A percentile compares a stretch with the other conserved stretches of the same genome.
These are phyloP conservation scores for Drosophila nr. fundita DNA, from an alignment of 2,888 invertebrate species.

Conservation along the genomic window DNA sequence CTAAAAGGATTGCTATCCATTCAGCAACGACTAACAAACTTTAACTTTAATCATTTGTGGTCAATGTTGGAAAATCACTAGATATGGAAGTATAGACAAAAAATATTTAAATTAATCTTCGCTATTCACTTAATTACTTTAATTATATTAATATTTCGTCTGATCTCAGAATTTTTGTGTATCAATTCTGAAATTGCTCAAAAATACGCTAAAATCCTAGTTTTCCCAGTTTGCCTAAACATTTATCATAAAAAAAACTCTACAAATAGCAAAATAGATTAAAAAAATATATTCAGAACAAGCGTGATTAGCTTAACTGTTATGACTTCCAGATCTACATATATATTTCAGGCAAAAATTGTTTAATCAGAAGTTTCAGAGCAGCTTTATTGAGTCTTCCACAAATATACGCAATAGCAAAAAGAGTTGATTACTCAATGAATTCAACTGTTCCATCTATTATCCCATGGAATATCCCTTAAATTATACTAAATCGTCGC, in stretches of 20 bases:
- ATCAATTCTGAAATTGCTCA: neutral
- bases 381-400: neutral
- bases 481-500: conserved; percentile 38
- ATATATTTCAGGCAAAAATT: neutral
- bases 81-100: rapidly evolving
- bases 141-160: neutral
- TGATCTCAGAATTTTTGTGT: too few species aligned
- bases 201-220: neutral
- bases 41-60: neutral
- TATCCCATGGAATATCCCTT: conserved; percentile 7
- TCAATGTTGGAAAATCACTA: neutral
- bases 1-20: conserved; percentile 35
- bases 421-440: conserved; percentile 19
- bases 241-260: neutral
- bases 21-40: neutral
- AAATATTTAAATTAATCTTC: neutral
- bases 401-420: neutral
- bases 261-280: neutral
- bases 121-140: neutral
- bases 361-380: neutral
- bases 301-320: neutral
- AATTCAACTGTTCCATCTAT: neutral
- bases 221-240: neutral
- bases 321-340: neutral
- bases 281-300: neutral